Evolutionary conservation across 2,113 vertebrate genomes (phyloP).

Genomic region (Athene cunicularia): DNA sequence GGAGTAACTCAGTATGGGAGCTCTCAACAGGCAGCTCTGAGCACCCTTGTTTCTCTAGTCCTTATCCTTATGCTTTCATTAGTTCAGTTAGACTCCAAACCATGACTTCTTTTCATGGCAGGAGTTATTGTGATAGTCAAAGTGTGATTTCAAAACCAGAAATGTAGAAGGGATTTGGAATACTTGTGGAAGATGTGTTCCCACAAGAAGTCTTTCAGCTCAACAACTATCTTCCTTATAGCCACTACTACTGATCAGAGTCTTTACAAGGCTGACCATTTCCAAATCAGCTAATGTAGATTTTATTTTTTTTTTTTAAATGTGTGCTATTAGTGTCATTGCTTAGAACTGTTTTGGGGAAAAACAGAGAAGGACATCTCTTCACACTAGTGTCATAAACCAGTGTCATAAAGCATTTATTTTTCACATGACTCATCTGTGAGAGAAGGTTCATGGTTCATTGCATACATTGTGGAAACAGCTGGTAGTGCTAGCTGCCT

Average conservation of each 20-base stretch:
- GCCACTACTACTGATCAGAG: neutral
- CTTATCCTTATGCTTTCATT: neutral
- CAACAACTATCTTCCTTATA: neutral
- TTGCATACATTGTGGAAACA: rapidly evolving
- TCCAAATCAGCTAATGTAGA: neutral
- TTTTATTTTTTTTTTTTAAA: too few relatives aligned
- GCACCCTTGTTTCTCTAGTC: neutral
- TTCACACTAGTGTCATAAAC: neutral
- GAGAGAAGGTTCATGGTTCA: neutral
- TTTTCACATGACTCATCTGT: neutral
- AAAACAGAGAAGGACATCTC: neutral
- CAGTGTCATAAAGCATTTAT: neutral
- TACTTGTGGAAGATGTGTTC: neutral
- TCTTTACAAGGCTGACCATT: neutral
- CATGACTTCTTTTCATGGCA: neutral
- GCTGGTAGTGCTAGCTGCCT: neutral
- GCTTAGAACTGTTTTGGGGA: neutral
- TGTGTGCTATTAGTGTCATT: neutral
- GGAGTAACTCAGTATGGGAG: neutral
- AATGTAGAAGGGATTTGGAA: neutral
- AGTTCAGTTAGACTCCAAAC: neutral
- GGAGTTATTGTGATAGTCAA: neutral
- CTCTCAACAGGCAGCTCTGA: neutral
- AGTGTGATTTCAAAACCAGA: neutral
- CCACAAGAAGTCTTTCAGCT: neutral